Evolutionary conservation across 2,888 invertebrate species (phyloP).

Genomic region (Luffia ferchaultella): DNA sequence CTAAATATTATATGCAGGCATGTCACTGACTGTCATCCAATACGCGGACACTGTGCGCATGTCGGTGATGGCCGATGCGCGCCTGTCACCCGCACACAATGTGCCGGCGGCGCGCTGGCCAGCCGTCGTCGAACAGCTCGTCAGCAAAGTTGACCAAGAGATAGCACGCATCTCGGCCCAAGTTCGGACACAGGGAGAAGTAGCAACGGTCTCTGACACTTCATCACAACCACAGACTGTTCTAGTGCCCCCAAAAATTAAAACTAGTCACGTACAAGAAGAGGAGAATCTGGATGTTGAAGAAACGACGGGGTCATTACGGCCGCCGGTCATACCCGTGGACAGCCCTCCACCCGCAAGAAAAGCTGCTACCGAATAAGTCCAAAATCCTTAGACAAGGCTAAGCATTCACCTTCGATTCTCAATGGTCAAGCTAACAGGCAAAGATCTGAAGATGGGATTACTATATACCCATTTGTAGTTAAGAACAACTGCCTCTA

Average conservation of each 20-base stretch:
- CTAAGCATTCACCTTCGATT: too few species aligned
- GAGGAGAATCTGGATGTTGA: background rate
- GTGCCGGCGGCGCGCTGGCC: slow-evolving; percentile 58
- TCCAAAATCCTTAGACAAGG: background rate
- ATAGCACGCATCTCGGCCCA: slow-evolving; percentile 43
- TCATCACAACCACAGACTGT: slow-evolving; percentile 1
- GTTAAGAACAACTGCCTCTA: too few species aligned
- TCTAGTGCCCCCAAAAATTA: slow-evolving; percentile 24
- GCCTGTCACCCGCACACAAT: slow-evolving; percentile 71
- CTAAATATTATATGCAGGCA: slow-evolving; percentile 64
- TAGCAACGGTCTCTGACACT: background rate
- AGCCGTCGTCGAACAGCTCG: slow-evolving; percentile 38
- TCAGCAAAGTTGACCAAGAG: slow-evolving; percentile 43
- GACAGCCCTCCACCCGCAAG: slow-evolving; percentile 41
- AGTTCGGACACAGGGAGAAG: slow-evolving; percentile 14
- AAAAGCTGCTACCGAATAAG: slow-evolving; percentile 8
- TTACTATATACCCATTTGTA: too few species aligned
- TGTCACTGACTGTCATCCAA: slow-evolving; percentile 76
- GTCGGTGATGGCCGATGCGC: slow-evolving; percentile 76
- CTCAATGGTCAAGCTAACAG: too few species aligned
- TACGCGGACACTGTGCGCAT: slow-evolving; percentile 71
- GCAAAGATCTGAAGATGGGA: slow-evolving; percentile 3
- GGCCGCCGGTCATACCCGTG: slow-evolving; percentile 28
- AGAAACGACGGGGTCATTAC: slow-evolving; percentile 14
- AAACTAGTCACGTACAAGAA: background rate